phyloP scores from a whole-genome alignment of 2,797 vertebrate species.

The Xenopus petersii region DNA sequence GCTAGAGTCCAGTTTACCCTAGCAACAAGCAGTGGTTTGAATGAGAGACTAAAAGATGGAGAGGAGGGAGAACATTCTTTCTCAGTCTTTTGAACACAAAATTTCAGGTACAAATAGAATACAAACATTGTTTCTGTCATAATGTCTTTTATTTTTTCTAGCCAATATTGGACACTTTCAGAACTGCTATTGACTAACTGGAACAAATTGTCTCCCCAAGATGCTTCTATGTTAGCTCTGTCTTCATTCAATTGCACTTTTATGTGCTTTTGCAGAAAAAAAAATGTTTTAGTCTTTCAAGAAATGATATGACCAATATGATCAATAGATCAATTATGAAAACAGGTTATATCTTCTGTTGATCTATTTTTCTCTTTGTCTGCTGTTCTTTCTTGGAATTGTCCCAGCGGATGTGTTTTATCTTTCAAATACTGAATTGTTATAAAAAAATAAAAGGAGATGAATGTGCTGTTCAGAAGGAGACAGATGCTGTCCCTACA shows the following conservation, averaged over 20 bases:
- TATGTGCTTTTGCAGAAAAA: neutral
- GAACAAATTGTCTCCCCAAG: neutral
- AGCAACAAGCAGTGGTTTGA: too few relatives aligned
- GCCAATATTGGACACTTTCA: neutral
- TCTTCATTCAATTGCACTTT: neutral
- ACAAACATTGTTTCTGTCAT: neutral
- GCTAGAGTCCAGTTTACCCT: too few relatives aligned
- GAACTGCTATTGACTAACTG: neutral
- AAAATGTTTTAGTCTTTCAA: conserved; percentile 1
- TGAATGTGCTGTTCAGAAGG: neutral
- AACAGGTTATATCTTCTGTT: conserved; percentile 7
- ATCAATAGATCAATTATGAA: conserved; percentile 23
- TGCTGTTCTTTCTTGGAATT: neutral
- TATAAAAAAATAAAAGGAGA: neutral
- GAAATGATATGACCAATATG: too few relatives aligned
- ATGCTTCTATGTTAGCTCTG: neutral
- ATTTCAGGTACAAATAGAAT: neutral
- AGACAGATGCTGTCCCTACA: neutral
- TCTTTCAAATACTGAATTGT: neutral
- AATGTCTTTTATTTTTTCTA: neutral
- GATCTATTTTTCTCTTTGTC: conserved; percentile 3
- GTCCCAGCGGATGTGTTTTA: neutral
- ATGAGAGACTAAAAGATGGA: too few relatives aligned
- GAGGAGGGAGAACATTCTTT: too few relatives aligned
- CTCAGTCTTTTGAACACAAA: too few relatives aligned